Percentiles rank a stretch among this genome's conserved stretches.
Conservation (phyloP, 2,888 invertebrate species). For the Drepanosiphum platanoidis region DNA sequence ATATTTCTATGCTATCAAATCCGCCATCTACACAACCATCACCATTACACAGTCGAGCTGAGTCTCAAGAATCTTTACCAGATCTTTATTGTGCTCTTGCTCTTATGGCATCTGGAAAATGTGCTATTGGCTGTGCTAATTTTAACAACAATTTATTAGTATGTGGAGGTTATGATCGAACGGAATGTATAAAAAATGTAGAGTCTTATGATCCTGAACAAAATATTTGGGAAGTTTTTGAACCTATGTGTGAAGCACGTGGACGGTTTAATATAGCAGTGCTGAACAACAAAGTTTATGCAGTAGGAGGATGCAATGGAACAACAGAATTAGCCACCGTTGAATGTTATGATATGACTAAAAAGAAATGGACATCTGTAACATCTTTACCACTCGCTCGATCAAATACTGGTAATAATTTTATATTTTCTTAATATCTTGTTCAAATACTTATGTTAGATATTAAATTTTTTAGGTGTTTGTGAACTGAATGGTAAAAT, state of each 20-base stretch:
- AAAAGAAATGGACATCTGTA: constrained; percentile 70
- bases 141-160: constrained; percentile 78
- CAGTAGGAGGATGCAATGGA: constrained; percentile 86
- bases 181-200: constrained; percentile 80
- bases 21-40: constrained; percentile 66
- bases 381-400: constrained; percentile 74
- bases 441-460: not conserved
- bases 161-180: constrained; percentile 86
- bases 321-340: constrained; percentile 80
- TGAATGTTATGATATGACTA: constrained; percentile 72
- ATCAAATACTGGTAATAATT: constrained; percentile 73
- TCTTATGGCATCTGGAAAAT: constrained; percentile 76
- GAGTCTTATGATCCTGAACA: constrained; percentile 78
- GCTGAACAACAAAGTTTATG: constrained; percentile 77
- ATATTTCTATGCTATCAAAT: constrained; percentile 68
- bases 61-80: constrained; percentile 66
- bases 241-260: constrained; percentile 79
- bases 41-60: constrained; percentile 66
- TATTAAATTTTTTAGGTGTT: constrained; percentile 69
- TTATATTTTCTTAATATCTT: not conserved
- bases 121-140: constrained; percentile 80
- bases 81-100: constrained; percentile 72
- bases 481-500: constrained; percentile 74
- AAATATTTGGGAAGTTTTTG: constrained; percentile 77
- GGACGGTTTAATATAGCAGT: constrained; percentile 83